Conservation (phyloP, 2,888 invertebrate species). For the Hanleya hanleyi region DNA sequence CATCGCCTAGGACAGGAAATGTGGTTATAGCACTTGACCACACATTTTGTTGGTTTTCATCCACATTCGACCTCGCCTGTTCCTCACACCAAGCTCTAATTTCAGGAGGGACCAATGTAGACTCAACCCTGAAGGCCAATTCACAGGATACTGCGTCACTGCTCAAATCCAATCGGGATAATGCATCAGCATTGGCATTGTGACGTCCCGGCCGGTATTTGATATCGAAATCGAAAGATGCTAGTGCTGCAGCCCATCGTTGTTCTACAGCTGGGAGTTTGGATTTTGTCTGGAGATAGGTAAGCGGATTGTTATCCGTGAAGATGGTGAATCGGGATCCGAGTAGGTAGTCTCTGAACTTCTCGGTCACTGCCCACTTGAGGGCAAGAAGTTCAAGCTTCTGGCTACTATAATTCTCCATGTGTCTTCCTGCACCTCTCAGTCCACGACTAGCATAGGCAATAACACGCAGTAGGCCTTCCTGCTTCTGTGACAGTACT, state of each 20-base stretch:
- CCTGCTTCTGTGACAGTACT: too few species aligned
- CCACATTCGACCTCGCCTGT: neutral
- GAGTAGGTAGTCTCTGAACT: constrained; percentile 23
- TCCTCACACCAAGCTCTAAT: neutral
- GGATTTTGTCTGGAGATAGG: constrained; percentile 6
- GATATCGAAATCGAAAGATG: constrained; percentile 16
- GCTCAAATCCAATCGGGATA: constrained; percentile 2
- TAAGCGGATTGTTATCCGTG: constrained; percentile 24
- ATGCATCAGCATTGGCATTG: constrained; percentile 18
- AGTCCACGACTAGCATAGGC: neutral
- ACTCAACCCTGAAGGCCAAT: neutral
- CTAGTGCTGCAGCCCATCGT: constrained; percentile 23
- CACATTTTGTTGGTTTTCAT: neutral
- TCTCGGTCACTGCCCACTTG: constrained; percentile 36
- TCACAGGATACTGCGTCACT: neutral
- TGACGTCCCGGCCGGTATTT: constrained; percentile 16
- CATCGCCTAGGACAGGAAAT: neutral
- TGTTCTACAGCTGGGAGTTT: constrained; percentile 25
- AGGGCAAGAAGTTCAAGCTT: constrained; percentile 34
- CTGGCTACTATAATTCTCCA: neutral
- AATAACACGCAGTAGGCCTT: too few species aligned
- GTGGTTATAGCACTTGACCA: neutral
- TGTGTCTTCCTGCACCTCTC: too few species aligned
- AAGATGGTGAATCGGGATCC: constrained; percentile 8
- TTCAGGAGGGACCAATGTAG: neutral